Evolutionary conservation across 2,113 vertebrate genomes (phyloP), one percentile per base, ranked within the genome.

Genomic region (Cryptoleucopteryx plumbea): DNA sequence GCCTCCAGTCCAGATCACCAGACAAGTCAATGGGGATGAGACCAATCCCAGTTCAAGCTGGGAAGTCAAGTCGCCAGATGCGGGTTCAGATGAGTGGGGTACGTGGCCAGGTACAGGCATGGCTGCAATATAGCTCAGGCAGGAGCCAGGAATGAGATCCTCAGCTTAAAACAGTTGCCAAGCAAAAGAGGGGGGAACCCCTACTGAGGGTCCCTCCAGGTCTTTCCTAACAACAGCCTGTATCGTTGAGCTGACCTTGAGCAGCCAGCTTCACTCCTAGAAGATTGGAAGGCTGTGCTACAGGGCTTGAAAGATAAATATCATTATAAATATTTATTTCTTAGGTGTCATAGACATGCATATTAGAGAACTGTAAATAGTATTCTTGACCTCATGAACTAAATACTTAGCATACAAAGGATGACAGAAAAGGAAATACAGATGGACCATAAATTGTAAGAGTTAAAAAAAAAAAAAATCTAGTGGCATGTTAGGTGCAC

Each of bases 21-120:
- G 10, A 36, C 3, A 34, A 13, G 47, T 22, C 1, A 1, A 11
- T 27, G 23, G 31, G 20, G 16, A 26, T 82, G 68, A 58, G 73
- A 36, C 50, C 71, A 38, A 7, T 77, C 43, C 3, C 5, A 16
- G 8, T 36, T 94, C 8, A 15, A 55, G 26, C 43, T 0, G 1
- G 22, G 36, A 11, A 88, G 29, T 63, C 34, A 34, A 31, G 45
- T 38, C 10, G 14, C 25, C 3, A 13, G 25, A 7, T 36, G 16
- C 10, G 11, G 9, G 3, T 21, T 13, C 8, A 16, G 25, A 13
- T 34, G 50, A 70, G 45, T 18, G 4, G 16, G 13, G 2, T 22
- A 2, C 6, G 0, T 32, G 66, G 42, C 12, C 42, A 74, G 59
- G 61, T 38, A 14, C 43, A 50, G 53, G 32, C 9, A 25, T 0